Evolutionary conservation across 2,113 vertebrate genomes (phyloP), one percentile per base, ranked within the genome.

Genomic region (Megatriorchis doriae): DNA sequence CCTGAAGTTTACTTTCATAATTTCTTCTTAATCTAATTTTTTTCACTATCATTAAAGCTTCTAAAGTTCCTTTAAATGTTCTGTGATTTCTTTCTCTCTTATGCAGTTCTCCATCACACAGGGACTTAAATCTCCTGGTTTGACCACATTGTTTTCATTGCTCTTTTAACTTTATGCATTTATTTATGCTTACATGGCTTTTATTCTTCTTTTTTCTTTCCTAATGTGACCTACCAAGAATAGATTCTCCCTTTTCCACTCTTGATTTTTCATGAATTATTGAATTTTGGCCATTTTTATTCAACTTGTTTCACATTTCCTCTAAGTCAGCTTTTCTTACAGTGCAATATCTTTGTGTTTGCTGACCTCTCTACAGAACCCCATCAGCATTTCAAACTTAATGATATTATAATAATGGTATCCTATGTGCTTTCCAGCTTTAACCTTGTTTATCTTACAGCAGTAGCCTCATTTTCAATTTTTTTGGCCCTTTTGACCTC

Each of bases 241-340:
- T 88, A 93, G 72, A 75, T 88, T 97, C 13, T 88, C 34, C 11
- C 7, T 92, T 96, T 95, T 61, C 67, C 56, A 48, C 68, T 63
- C n/a, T 79, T 72, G 81, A 92, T 96, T 67, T 80, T 91, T 81
- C 92, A 97, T 93, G 77, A 80, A 96, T 95, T 94, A 90, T 85
- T 91, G 80, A 96, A 92, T 96, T 97, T 74, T 9, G 25, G 48
- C 65, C 85, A 53, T 32, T 96, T 97, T 85, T 93, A 95, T 97
- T 87, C 90, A 88, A 90, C 65, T 83, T 90, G 36, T 62, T 97
- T 89, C 56, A 65, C 29, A 86, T 94, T 82, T 75, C 66, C 43
- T 91, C 43, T 85, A 82, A 94, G 91, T 96, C 94, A 97, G 94
- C 95, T 90, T 81, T 97, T 96, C 82, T 91, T 45, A 87, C 66